A percentile compares a stretch with the other conserved stretches of the same genome.
phyloP scores from a whole-genome alignment of 1,140 invertebrate genomes.

The Apis cerana region DNA sequence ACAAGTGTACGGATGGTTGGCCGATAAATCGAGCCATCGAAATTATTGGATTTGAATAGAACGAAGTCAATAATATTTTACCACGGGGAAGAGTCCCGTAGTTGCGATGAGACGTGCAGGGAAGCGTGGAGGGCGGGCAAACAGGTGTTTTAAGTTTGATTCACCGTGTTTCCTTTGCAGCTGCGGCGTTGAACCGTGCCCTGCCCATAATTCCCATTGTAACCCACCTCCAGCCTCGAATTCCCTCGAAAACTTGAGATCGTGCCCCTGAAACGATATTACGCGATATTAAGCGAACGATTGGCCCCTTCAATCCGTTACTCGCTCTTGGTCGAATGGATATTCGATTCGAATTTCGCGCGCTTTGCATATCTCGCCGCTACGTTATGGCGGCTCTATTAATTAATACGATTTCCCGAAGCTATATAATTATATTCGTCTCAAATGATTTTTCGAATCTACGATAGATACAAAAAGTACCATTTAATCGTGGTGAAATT shows the following conservation, averaged over 20 bases:
- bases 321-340: neutral
- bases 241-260: constrained; percentile 59
- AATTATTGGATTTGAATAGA: constrained; percentile 77
- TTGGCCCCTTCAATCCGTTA: constrained; percentile 47
- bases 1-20: no score
- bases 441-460: no score
- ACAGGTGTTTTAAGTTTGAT: constrained; percentile 62
- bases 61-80: constrained; percentile 74
- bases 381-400: no score
- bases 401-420: no score
- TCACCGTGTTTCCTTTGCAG: constrained; percentile 52
- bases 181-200: constrained; percentile 44
- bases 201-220: constrained; percentile 51
- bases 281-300: constrained; percentile 58
- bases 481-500: no score
- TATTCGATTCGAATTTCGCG: neutral
- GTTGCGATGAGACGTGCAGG: neutral
- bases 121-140: constrained; percentile 48
- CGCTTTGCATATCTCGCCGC: no score
- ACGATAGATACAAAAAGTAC: no score
- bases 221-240: constrained; percentile 53
- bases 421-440: no score
- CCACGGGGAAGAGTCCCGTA: constrained; percentile 32
- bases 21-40: no score
- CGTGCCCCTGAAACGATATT: constrained; percentile 55